Evolutionary conservation across 2,113 vertebrate species (phyloP).

Genomic region (Eleginops maclovinus): DNA sequence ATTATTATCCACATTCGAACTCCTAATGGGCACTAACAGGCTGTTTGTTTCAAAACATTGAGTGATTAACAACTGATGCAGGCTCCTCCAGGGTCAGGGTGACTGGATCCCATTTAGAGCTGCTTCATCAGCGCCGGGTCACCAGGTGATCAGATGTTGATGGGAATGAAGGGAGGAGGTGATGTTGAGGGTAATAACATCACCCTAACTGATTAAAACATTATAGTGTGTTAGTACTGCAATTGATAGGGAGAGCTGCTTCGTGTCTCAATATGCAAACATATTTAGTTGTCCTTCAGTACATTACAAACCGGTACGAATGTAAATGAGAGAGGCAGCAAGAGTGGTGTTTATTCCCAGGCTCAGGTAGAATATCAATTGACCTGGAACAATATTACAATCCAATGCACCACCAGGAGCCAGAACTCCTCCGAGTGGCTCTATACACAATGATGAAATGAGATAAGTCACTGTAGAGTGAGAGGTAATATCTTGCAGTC

Average conservation of each 20-base stretch:
- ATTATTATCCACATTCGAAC: constrained; percentile 6
- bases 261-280: constrained; percentile 7
- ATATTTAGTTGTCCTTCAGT: constrained; percentile 17
- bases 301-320: constrained; percentile 22
- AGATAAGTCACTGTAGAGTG: constrained; percentile 50
- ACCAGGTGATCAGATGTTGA: constrained; percentile 57
- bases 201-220: constrained; percentile 49
- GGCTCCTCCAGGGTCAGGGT: constrained; percentile 36
- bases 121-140: constrained; percentile 47
- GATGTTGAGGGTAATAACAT: constrained; percentile 42
- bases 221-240: constrained; percentile 24
- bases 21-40: constrained; percentile 41
- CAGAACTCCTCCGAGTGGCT: constrained; percentile 33
- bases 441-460: constrained; percentile 48
- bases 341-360: constrained; percentile 28
- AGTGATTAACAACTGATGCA: constrained; percentile 58
- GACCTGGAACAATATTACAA: constrained; percentile 50
- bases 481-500: constrained; percentile 37
- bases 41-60: constrained; percentile 46
- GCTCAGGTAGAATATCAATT: constrained; percentile 61
- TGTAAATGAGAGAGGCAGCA: constrained; percentile 44
- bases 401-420: constrained; percentile 34
- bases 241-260: constrained; percentile 39
- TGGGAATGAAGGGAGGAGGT: constrained; percentile 39
- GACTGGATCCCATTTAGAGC: constrained; percentile 60